These are phyloP conservation scores for Ailuropoda melanoleuca DNA, from an alignment of 2,113 vertebrate species.

Conservation along the genomic window DNA sequence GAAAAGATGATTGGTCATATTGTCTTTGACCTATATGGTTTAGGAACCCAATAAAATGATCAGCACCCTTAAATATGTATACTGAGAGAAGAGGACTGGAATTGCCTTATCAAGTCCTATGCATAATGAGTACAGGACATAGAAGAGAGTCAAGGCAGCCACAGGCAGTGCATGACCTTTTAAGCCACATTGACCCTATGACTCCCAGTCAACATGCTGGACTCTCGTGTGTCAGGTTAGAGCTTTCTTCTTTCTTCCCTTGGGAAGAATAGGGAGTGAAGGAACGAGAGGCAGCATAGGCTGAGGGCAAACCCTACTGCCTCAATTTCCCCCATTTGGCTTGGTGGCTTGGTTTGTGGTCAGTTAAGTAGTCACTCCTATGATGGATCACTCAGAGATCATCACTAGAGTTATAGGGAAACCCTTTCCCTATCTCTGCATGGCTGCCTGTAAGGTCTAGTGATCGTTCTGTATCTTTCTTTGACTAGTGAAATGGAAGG, in stretches of 20 bases:
- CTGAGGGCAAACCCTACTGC: background rate
- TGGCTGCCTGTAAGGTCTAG: background rate
- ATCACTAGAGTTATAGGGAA: background rate
- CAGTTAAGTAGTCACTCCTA: background rate
- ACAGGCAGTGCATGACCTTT: background rate
- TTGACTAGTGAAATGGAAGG: background rate
- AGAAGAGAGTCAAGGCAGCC: background rate
- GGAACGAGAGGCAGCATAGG: background rate
- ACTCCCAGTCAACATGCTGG: background rate
- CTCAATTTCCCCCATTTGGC: background rate
- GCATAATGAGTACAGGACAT: background rate
- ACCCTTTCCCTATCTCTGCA: rapidly evolving
- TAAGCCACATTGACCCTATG: background rate
- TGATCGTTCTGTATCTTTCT: background rate
- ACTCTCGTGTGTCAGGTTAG: background rate
- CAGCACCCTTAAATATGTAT: background rate
- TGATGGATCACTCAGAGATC: background rate
- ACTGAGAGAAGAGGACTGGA: background rate
- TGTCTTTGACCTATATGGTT: background rate
- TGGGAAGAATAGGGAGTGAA: background rate
- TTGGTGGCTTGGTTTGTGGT: background rate
- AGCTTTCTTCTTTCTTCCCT: background rate
- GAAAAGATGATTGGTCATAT: background rate
- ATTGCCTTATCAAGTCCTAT: background rate
- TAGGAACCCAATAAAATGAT: background rate